Conservation (phyloP, 2,113 vertebrate genomes). For the Heterotilapia buettikoferi region DNA sequence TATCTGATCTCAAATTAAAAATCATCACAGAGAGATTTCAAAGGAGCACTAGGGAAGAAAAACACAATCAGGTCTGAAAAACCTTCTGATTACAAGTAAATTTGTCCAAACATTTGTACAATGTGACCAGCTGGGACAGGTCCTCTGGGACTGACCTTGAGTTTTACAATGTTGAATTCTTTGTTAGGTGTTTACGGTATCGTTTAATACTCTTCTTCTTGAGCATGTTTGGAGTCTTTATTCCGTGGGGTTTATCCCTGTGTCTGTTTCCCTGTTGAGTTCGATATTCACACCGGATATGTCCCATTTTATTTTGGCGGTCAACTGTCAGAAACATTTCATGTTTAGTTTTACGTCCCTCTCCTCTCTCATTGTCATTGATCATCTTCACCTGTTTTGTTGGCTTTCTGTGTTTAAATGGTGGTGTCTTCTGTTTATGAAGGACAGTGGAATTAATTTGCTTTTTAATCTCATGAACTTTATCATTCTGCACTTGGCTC, state of each 20-base stretch:
- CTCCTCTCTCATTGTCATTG: not conserved
- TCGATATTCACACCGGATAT: fast-evolving
- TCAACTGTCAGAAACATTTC: not conserved
- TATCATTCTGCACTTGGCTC: not conserved
- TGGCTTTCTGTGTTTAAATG: not conserved
- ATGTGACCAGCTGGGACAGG: not conserved
- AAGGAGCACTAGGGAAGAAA: not conserved
- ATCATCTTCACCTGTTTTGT: not conserved
- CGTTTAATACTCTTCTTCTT: not conserved
- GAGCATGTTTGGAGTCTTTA: not conserved
- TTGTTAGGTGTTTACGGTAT: not conserved
- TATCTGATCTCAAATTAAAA: not conserved
- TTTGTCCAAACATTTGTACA: not conserved
- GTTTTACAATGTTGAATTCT: not conserved
- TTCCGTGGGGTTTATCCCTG: not conserved
- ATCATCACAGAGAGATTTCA: not conserved
- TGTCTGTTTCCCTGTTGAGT: not conserved
- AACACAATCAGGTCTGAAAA: not conserved
- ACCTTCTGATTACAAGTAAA: not conserved
- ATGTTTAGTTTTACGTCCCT: not conserved
- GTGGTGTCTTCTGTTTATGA: not conserved
- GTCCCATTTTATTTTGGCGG: not conserved
- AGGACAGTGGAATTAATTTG: not conserved
- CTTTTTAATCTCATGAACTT: not conserved
- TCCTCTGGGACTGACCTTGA: not conserved